These are phyloP conservation scores for human DNA, from an alignment of 2,113 vertebrate species.

Conservation along the genomic window GRCh38 chr13:79886001-79886500, in stretches of 20 bases:
- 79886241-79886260: neutral
- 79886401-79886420: neutral
- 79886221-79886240: neutral
- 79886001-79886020: constrained; percentile 27
- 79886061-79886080: constrained; percentile 30
- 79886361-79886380: neutral
- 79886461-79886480: neutral
- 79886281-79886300: neutral
- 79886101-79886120: neutral
- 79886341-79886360: neutral
- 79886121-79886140: neutral
- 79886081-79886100: neutral
- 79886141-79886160: neutral
- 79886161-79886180: neutral
- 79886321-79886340: neutral
- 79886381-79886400: neutral
- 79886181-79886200: neutral
- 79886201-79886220: neutral
- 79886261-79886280: neutral
- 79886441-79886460: neutral
- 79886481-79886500: constrained; percentile 18
- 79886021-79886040: neutral
- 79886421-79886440: neutral
- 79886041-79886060: neutral
- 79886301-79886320: neutral